Percentiles rank a stretch among this genome's conserved stretches.
Evolutionary conservation across 2,113 vertebrate species (phyloP).

Genomic region (Rhynchomys soricoides): DNA sequence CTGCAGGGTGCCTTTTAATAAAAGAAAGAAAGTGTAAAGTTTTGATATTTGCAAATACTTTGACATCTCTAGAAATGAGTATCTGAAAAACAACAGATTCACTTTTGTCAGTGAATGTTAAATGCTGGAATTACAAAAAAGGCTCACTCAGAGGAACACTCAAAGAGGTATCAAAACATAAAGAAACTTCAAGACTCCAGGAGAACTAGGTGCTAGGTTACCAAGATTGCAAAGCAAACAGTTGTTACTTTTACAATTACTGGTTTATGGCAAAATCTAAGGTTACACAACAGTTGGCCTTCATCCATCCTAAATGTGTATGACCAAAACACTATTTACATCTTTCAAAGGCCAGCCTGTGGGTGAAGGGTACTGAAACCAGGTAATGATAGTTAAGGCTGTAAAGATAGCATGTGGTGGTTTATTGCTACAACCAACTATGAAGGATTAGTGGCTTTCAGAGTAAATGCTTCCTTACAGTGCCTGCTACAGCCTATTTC

Average conservation of each 20-base stretch:
- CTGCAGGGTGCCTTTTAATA: not conserved
- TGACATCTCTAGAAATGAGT: not conserved
- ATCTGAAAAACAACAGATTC: not conserved
- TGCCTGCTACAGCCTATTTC: not conserved
- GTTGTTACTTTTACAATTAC: not conserved
- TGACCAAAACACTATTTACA: constrained; percentile 43
- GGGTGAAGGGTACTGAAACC: not conserved
- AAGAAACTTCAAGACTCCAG: not conserved
- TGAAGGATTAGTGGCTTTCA: not conserved
- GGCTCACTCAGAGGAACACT: not conserved
- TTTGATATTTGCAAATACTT: not conserved
- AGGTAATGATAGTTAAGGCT: not conserved
- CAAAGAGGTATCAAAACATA: not conserved
- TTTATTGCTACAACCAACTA: constrained; percentile 1
- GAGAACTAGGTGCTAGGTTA: not conserved
- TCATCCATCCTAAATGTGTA: not conserved
- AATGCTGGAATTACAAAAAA: not conserved
- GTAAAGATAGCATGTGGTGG: constrained; percentile 22
- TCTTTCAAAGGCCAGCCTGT: constrained; percentile 54
- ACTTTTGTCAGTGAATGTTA: not conserved
- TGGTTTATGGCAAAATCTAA: not conserved
- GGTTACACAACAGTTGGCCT: not conserved
- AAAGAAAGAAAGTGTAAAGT: not conserved
- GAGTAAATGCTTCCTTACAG: not conserved
- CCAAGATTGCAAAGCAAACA: not conserved